Evolutionary conservation across 2,888 invertebrate species (phyloP).

Genomic region (Machimus atricapillus): DNA sequence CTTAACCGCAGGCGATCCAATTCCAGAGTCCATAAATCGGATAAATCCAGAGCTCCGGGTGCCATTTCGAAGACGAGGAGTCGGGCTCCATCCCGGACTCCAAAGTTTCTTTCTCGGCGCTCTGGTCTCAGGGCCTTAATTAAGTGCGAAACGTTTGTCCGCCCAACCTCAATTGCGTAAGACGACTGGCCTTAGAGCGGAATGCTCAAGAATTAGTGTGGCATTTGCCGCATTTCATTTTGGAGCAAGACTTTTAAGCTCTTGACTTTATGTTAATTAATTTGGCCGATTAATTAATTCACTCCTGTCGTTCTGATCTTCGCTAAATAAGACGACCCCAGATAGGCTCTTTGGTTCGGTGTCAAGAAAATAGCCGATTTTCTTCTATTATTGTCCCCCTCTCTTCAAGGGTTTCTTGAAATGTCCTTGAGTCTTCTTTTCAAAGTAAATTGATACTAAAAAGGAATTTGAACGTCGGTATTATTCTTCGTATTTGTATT

Average conservation of each 20-base stretch:
- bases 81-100: not conserved
- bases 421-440: not conserved
- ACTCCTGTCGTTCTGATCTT: not conserved
- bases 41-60: not conserved
- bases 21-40: conserved; percentile 5
- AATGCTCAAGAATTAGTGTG: not conserved
- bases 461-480: not conserved
- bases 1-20: conserved; percentile 12
- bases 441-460: not conserved
- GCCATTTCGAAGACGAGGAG: not conserved
- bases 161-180: not conserved
- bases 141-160: conserved; percentile 15
- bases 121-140: not conserved
- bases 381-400: not conserved
- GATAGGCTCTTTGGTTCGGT: not conserved
- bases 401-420: not conserved
- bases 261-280: conserved; percentile 24
- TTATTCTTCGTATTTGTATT: not conserved
- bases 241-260: not conserved
- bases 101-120: not conserved
- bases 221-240: not conserved
- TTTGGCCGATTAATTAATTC: conserved; percentile 26
- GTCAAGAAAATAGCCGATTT: not conserved
- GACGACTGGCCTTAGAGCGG: not conserved
- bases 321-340: not conserved